Percentiles rank a stretch among this genome's conserved stretches.
These are phyloP conservation scores for Mactra quadrangularis DNA, from an alignment of 1,140 invertebrate species.

Conservation along the genomic window DNA sequence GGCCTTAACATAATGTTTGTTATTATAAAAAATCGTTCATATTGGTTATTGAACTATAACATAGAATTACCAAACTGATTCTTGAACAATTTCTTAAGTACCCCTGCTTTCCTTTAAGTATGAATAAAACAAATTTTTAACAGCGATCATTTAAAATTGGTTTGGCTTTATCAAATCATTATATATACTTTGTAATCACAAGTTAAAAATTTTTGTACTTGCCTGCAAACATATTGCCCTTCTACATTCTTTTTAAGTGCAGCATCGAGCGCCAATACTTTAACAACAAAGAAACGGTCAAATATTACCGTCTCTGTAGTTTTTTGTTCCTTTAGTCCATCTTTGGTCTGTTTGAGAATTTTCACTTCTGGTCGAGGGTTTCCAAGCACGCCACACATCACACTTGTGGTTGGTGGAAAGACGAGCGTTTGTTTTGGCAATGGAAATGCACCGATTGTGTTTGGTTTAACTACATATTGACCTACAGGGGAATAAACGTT, in stretches of 20 bases:
- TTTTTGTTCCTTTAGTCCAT: constrained; percentile 18
- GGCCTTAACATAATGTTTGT: too few relatives aligned
- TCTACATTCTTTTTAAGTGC: constrained; percentile 2
- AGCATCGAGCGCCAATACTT: constrained; percentile 12
- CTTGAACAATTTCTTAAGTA: too few relatives aligned
- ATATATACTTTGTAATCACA: too few relatives aligned
- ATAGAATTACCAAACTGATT: too few relatives aligned
- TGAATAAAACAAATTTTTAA: too few relatives aligned
- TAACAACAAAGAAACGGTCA: constrained; percentile 34
- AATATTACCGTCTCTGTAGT: constrained; percentile 36
- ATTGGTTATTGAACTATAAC: too few relatives aligned
- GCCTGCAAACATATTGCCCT: constrained; percentile 44
- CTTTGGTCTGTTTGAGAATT: constrained; percentile 16
- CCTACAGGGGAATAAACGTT: constrained; percentile 16
- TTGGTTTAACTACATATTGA: constrained; percentile 19
- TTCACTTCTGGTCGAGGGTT: constrained; percentile 49
- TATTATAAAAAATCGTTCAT: too few relatives aligned
- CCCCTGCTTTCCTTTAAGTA: too few relatives aligned
- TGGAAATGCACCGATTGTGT: constrained; percentile 43
- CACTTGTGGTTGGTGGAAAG: constrained; percentile 39
- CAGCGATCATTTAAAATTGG: too few relatives aligned
- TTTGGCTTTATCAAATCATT: too few relatives aligned
- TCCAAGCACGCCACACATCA: constrained; percentile 48
- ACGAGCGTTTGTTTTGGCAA: constrained; percentile 27
- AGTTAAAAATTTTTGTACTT: not conserved